Base-by-base conservation (phyloP, 2,113 vertebrate genomes). In the Pomatorhinus ruficollis region DNA sequence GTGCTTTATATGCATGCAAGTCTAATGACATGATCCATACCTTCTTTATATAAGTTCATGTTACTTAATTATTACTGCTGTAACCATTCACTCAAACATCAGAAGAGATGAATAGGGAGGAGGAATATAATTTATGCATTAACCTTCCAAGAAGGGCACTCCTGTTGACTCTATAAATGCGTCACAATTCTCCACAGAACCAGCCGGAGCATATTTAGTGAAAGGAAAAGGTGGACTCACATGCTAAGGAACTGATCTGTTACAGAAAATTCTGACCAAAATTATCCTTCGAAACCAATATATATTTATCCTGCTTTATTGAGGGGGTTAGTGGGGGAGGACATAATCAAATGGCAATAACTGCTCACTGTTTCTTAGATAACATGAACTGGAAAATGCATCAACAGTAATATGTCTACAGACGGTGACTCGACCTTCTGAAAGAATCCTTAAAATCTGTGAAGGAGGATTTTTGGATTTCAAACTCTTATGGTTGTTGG, bases 51-150 rank as follows among this genome's bases (percentile, higher is more conserved):
- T 87, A 89, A 89, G 42, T 70, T 78, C 6, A 70, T 60, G 50
- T 87, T 52, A 76, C 71, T 59, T 87, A 74, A 92, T 93, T 82
- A 80, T 65, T 87, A 79, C 54, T 85, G 59, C 40, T 79, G 61
- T 82, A 96, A 79, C 47, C 23, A 53, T 65, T 97, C 88, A 83
- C 70, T 97, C 78, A 92, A 85, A 80, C 49, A 80, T 90, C 53
- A 94, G 84, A 87, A 71, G n/a, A 45, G 28, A 85, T 90, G 19
- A 95, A 89, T 59, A 91, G 39, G 79, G 83, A 74, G 10, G 37
- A 83, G 25, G 40, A 37, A 65, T 72, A 25, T 49, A 9, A 56
- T 79, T 66, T 77, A 83, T 84, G 92, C 60, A 88, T 90, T 95
- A 94, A 79, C 59, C 56, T 86, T 90, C 59, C 44, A 92, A 95